Percentiles rank a stretch among this genome's conserved stretches.
Conservation (phyloP, 2,797 vertebrate species). For the Orestias chungarensis region DNA sequence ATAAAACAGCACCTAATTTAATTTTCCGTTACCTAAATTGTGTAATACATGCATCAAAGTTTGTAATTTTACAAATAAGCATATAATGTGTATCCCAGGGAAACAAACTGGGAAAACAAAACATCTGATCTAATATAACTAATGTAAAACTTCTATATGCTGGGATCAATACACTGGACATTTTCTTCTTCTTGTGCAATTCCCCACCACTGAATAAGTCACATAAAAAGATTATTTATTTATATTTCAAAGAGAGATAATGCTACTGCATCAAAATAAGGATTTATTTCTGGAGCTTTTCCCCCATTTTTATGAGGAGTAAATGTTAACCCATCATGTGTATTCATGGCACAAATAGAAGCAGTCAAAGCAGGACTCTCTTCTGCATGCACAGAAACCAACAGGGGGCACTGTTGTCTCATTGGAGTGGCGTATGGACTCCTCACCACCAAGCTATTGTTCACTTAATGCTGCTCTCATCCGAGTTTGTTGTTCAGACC, state of each 20-base stretch:
- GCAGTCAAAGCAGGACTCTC: not conserved
- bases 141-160: not conserved
- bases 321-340: not conserved
- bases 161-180: not conserved
- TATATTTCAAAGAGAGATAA: not conserved
- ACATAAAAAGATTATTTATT: not conserved
- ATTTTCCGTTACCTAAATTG: no score
- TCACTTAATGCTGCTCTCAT: constrained; percentile 50
- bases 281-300: not conserved
- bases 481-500: constrained; percentile 59
- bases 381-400: constrained; percentile 13
- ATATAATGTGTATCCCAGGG: not conserved
- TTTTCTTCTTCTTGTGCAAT: not conserved
- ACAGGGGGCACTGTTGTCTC: constrained; percentile 68
- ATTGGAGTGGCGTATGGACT: not conserved
- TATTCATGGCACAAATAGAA: not conserved
- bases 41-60: no score
- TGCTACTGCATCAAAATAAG: not conserved
- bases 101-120: no score
- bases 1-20: no score
- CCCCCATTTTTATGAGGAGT: not conserved
- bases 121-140: not conserved
- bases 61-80: not conserved
- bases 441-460: constrained; percentile 41
- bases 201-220: not conserved